Evolutionary conservation across 1,140 invertebrate genomes (phyloP).

Genomic region (Camponotus pennsylvanicus): DNA sequence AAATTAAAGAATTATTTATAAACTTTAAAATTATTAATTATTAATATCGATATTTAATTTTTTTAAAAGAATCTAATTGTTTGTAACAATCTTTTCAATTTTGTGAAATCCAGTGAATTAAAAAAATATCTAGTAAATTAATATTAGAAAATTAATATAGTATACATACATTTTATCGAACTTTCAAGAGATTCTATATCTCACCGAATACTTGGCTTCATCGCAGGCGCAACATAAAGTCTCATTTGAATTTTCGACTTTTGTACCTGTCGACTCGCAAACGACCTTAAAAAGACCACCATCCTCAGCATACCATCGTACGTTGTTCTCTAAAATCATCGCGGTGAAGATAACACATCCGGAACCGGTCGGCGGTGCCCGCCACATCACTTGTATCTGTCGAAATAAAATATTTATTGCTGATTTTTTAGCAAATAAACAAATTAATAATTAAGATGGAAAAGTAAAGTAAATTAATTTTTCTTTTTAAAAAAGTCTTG

Average conservation of each 20-base stretch:
- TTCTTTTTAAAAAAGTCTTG: not conserved
- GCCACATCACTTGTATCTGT: slow-evolving; percentile 94
- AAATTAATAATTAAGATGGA: not conserved
- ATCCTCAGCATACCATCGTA: slow-evolving; percentile 96
- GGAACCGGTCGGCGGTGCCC: slow-evolving; percentile 92
- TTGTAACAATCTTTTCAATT: too few species aligned
- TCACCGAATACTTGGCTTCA: slow-evolving; percentile 95
- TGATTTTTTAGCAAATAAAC: not conserved
- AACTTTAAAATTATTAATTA: not conserved
- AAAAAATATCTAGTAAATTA: too few species aligned
- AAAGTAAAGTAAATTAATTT: not conserved
- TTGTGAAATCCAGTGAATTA: too few species aligned
- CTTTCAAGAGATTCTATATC: slow-evolving; percentile 63
- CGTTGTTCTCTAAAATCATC: slow-evolving; percentile 94
- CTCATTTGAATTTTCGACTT: slow-evolving; percentile 85
- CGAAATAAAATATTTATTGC: slow-evolving; percentile 7
- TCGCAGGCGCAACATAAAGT: slow-evolving; percentile 94
- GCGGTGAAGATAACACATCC: slow-evolving; percentile 95
- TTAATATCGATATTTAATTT: not conserved
- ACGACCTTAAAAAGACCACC: slow-evolving; percentile 93
- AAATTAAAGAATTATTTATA: not conserved
- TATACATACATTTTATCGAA: not conserved
- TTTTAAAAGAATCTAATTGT: not conserved
- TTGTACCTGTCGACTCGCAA: slow-evolving; percentile 91
- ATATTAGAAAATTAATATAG: too few species aligned